Base-by-base conservation (phyloP, 2,888 invertebrate species). In the Parnassius orleans region DNA sequence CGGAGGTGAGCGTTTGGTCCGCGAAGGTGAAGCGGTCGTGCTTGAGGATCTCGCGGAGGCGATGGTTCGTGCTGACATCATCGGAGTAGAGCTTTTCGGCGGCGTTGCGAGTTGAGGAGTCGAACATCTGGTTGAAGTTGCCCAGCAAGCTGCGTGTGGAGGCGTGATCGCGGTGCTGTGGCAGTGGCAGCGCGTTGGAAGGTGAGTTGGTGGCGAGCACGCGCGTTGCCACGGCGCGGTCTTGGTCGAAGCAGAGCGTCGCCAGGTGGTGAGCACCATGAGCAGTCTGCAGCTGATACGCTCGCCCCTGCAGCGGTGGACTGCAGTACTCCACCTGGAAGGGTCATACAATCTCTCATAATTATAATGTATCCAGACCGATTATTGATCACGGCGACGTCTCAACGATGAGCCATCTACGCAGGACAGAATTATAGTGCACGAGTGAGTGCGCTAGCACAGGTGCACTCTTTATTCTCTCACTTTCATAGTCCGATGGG, bases 81-180 rank as follows among this genome's bases (percentile, higher is more conserved):
- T 89, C 87, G 9, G 83, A 76, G 79, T 80, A 90, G n/a, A 92
- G 80, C 1, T 69, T 72, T 68, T 84, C 84, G 61, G 90, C 87
- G 72, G 80, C 85, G 69, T 60, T 73, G 11, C 87, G 79, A 48
- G 84, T 85, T 55, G 65, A 67, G 47, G 84, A 76, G 79, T 90
- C 91, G 79, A 91, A 88, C 90, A 90, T 87, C 69, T 85, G 84
- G 74, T 87, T 83, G 79, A 92, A 87, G 81, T 87, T 90, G 71
- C 89, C 90, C 69, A 92, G 80, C 66, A 92, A 72, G 66, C 79
- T 81, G 68, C 87, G 85, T 69, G 88, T 87, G 48, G 77, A 72
- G 68, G 67, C 51, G 59, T 19, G 65, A 47, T 84, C 81, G 46
- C 44, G 10, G 77, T 88, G 91, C 69, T 84, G 71, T 44, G 76